phyloP scores from a whole-genome alignment of 2,888 invertebrate species.

The Dryadula phaetusa region DNA sequence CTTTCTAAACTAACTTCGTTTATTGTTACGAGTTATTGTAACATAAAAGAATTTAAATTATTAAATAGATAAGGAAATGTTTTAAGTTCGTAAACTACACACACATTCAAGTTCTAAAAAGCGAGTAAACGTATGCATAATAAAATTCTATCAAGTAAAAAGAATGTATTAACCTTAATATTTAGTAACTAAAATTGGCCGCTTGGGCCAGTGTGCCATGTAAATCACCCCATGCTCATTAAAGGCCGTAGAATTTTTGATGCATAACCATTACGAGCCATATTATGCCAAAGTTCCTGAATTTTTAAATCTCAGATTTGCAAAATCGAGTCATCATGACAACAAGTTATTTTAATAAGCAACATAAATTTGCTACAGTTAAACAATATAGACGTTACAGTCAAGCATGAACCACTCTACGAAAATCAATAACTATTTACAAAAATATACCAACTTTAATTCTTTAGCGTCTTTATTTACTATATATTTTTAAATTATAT shows the following conservation, averaged over 20 bases:
- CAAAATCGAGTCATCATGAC: neutral
- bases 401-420: neutral
- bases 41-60: neutral
- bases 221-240: neutral
- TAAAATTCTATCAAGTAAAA: neutral
- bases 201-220: neutral
- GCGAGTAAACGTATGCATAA: no score
- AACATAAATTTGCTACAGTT: neutral
- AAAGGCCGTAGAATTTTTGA: neutral
- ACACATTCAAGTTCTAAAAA: no score
- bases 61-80: no score
- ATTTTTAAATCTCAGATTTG: neutral
- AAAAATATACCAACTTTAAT: neutral
- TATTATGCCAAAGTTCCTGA: neutral
- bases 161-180: neutral
- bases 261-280: neutral
- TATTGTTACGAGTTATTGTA: neutral
- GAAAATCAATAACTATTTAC: neutral
- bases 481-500: neutral
- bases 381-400: neutral
- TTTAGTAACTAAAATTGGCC: neutral
- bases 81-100: no score
- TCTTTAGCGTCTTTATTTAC: neutral
- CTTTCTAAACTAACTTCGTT: neutral
- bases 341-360: neutral